Conservation (phyloP, 2,797 vertebrate species). For the Ceryle rudis region DNA sequence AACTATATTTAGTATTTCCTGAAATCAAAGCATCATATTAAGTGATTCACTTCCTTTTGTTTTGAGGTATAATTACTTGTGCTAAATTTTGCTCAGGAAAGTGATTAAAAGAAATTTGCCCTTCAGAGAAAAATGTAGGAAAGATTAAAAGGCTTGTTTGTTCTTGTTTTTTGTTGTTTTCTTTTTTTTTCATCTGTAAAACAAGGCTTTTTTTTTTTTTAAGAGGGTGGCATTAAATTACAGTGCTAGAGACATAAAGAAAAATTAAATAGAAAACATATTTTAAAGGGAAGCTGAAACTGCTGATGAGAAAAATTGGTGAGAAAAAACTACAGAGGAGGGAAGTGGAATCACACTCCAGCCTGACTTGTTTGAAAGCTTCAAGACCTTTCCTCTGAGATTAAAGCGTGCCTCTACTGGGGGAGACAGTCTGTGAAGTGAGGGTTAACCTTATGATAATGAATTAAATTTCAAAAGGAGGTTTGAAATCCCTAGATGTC, state of each 20-base stretch:
- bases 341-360: neutral
- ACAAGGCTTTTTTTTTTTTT: neutral
- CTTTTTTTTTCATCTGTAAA: neutral
- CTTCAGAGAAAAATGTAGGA: conserved; percentile 10
- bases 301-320: neutral
- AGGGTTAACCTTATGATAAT: neutral
- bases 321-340: neutral
- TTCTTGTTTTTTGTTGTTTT: neutral
- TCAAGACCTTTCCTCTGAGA: neutral
- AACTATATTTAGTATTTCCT: conserved; percentile 40
- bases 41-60: conserved; percentile 59
- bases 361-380: neutral
- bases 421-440: accelerated
- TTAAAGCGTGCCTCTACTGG: neutral
- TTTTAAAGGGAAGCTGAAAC: conserved; percentile 12
- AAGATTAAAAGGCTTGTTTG: neutral
- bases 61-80: conserved; percentile 37
- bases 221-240: neutral
- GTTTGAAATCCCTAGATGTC: neutral
- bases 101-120: conserved; percentile 49
- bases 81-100: conserved; percentile 31
- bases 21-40: conserved; percentile 1
- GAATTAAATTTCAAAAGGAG: conserved; percentile 21
- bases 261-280: conserved; percentile 7
- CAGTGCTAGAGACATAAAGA: neutral